These are phyloP conservation scores for Rissa tridactyla DNA, from an alignment of 2,113 vertebrate genomes.

Conservation along the genomic window DNA sequence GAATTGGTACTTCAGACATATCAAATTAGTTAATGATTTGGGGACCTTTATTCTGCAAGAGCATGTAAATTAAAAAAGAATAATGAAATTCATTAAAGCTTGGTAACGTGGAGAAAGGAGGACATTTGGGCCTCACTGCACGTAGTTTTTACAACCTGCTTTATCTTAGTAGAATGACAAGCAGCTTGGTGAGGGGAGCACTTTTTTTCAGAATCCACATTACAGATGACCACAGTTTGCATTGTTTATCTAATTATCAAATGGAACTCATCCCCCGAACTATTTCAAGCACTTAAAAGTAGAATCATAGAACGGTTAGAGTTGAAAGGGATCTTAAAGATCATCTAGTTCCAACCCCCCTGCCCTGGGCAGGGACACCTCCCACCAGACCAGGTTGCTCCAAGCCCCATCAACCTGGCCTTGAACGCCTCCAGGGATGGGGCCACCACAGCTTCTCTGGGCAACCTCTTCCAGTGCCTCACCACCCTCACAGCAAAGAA, in stretches of 20 bases:
- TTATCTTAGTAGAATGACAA: constrained; percentile 29
- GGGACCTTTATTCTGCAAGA: constrained; percentile 76
- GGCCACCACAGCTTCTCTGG: no score
- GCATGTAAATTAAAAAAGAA: constrained; percentile 77
- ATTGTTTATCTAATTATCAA: background rate
- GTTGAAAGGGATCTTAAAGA: no score
- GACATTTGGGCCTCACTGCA: constrained; percentile 32
- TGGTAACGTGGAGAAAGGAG: constrained; percentile 34
- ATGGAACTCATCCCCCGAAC: background rate
- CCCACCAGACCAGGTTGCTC: no score
- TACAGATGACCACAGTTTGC: constrained; percentile 22
- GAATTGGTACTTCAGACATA: constrained; percentile 76
- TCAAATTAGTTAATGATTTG: constrained; percentile 83
- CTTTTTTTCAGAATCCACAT: background rate
- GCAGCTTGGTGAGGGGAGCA: background rate
- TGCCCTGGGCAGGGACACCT: no score
- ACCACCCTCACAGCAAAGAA: no score
- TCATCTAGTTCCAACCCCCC: no score
- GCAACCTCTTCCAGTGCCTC: no score
- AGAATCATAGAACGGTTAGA: no score
- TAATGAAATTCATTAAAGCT: constrained; percentile 78
- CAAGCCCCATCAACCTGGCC: no score
- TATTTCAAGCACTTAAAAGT: background rate
- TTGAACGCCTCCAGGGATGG: no score
- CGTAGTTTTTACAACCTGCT: constrained; percentile 49